These are phyloP conservation scores for Proteles cristata DNA, from an alignment of 2,113 vertebrate species.

Conservation along the genomic window DNA sequence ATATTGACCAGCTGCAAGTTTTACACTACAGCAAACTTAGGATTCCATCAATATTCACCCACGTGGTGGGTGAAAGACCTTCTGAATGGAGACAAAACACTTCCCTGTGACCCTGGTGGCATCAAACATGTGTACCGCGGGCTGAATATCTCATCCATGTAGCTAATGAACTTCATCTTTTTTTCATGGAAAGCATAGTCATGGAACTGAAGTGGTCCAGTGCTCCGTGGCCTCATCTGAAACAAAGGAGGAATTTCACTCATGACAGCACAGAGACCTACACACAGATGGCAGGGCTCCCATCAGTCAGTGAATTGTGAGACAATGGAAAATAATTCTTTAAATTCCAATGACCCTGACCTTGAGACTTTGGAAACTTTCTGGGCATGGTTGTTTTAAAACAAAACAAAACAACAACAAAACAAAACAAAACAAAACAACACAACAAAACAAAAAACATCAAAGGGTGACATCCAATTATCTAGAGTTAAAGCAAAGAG, in stretches of 20 bases:
- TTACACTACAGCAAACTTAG: neutral
- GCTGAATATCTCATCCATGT: too few relatives aligned
- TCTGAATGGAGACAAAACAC: neutral
- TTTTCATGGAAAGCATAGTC: neutral
- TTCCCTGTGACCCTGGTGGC: neutral
- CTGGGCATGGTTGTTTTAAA: neutral
- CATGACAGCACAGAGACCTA: too few relatives aligned
- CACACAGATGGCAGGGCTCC: neutral
- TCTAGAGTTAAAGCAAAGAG: neutral
- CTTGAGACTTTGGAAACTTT: neutral
- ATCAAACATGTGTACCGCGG: neutral
- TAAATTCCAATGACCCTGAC: neutral
- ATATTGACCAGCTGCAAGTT: neutral
- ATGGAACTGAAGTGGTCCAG: fast-evolving
- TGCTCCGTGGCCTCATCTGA: neutral
- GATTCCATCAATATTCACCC: neutral
- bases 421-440: too few relatives aligned
- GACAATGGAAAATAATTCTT: neutral
- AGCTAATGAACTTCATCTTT: fast-evolving
- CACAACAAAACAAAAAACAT: too few relatives aligned
- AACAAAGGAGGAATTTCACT: neutral
- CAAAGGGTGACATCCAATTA: neutral
- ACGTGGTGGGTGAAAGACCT: neutral
- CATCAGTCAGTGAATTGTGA: neutral
- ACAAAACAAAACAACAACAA: too few relatives aligned